Conservation (phyloP, 2,888 invertebrate species). For the Epinotia ramella region DNA sequence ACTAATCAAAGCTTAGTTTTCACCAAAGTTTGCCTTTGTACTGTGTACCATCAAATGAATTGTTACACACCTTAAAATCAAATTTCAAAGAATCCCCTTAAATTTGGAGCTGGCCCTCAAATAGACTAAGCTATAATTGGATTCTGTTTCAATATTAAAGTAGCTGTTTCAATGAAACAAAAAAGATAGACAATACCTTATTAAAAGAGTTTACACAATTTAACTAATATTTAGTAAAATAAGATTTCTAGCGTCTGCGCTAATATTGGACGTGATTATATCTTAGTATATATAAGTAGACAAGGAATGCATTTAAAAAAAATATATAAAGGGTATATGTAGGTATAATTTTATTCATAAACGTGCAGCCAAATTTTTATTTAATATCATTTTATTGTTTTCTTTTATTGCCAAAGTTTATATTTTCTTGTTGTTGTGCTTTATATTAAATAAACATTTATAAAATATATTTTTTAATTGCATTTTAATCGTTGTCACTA, state of each 20-base stretch:
- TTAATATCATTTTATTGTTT: too few species aligned
- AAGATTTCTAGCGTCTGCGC: background rate
- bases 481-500: too few species aligned
- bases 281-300: too few species aligned
- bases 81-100: conserved; percentile 2
- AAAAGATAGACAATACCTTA: background rate
- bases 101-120: background rate
- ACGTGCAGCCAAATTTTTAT: too few species aligned
- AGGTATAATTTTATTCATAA: too few species aligned
- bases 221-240: background rate
- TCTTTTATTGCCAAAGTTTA: too few species aligned
- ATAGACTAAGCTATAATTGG: conserved; percentile 2
- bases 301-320: too few species aligned
- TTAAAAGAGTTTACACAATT: background rate
- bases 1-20: background rate
- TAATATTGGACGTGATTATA: too few species aligned
- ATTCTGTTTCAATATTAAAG: conserved; percentile 13
- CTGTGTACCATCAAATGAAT: background rate
- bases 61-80: background rate
- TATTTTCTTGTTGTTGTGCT: too few species aligned
- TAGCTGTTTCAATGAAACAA: conserved; percentile 3
- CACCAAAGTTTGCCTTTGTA: background rate
- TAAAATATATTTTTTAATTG: too few species aligned
- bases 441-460: too few species aligned
- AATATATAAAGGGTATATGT: too few species aligned